Evolutionary conservation across 35 echinoderm and acorn worm species (phyloP), one percentile per base, ranked within the genome.

Genomic region (Ophiothrix spiculata): DNA sequence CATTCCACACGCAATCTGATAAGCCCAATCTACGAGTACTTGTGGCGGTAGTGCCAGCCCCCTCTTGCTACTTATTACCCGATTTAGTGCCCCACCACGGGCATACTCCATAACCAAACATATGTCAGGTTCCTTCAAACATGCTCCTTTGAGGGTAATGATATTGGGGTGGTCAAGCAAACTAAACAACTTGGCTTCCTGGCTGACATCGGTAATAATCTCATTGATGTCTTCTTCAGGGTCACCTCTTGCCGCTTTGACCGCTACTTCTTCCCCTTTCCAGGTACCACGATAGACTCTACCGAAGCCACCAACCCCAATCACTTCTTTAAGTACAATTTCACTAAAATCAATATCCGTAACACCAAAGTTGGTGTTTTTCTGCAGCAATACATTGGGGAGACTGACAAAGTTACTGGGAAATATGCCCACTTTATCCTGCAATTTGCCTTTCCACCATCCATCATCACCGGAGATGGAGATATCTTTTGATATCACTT

Each of bases 61-160:
- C 76, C 89, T 93, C 40, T 85, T 75, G 45, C 86, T 88, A 75
- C 86, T 80, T 21, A 99, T 83, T 19, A 89, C 80, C 56, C 92
- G 49, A 80, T 93, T 99, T 74, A 99, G 76, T 38, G 96, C 87
- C 37, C 96, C 96, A n/a, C 96, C 96, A 76, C 96, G 91, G 35
- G 96, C 96, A 89, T 94, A 99, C 87, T 99, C 96, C 89, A 99
- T 83, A 56, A 99, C 92, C 74, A 99, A 75, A 86, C 96, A 99
- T 69, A 99, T 77, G 83, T 94, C 84, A 25, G 96, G 96, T 91
- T 94, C 89, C 69, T 85, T 83, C 36, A 94, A 83, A 83, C 96
- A 99, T 46, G 92, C 90, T 64, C 96, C 96, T 89, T 86, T 88
- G 63, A 94, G 84, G 25, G 79, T 42, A 37, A 99, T 99, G 35